Conservation (phyloP, 2,113 vertebrate species). For the Calyptommatus sinebrachiatus region DNA sequence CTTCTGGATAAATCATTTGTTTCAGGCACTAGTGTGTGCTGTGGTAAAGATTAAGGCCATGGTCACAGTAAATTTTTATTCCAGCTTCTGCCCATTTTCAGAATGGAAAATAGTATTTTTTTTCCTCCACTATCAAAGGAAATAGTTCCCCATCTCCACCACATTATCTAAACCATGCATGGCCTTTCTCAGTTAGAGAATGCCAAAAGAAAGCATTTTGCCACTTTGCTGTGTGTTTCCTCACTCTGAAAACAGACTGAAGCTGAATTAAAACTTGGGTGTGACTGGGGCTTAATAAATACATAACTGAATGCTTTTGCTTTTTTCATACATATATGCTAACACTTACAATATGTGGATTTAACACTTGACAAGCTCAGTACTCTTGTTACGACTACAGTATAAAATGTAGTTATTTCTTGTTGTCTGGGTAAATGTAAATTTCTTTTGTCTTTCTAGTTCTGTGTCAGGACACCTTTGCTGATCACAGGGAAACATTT, state of each 20-base stretch:
- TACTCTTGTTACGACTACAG: not conserved
- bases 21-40: not conserved
- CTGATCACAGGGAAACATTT: slow-evolving; percentile 26
- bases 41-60: not conserved
- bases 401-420: not conserved
- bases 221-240: too few species aligned
- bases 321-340: not conserved
- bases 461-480: not conserved
- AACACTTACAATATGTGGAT: not conserved
- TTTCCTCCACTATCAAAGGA: too few species aligned
- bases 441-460: not conserved
- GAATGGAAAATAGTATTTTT: too few species aligned
- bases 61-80: too few species aligned
- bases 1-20: not conserved
- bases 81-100: too few species aligned
- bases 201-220: too few species aligned
- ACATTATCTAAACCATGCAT: too few species aligned
- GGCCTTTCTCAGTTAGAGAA: too few species aligned
- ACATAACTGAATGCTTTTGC: not conserved
- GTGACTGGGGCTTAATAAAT: not conserved
- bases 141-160: too few species aligned
- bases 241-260: too few species aligned
- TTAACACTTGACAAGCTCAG: not conserved
- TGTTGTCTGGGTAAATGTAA: not conserved
- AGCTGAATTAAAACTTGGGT: too few species aligned